Percentiles rank a stretch among this genome's conserved stretches.
Evolutionary conservation across 2,888 invertebrate genomes (phyloP).

Genomic region (Crocallis elinguaria): DNA sequence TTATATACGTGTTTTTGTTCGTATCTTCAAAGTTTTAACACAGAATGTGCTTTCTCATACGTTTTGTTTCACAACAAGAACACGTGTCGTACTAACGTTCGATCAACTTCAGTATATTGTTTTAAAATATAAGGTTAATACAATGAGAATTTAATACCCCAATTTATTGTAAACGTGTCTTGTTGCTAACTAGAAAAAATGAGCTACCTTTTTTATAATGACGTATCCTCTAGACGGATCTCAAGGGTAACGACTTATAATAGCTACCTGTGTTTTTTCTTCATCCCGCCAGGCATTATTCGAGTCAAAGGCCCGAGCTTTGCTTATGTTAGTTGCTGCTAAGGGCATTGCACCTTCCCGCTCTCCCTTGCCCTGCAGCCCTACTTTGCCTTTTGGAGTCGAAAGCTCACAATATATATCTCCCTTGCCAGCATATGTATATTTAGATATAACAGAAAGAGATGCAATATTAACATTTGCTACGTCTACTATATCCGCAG

Average conservation of each 20-base stretch:
- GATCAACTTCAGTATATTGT: constrained; percentile 2
- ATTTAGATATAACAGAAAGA: constrained; percentile 68
- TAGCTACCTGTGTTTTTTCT: constrained; percentile 81
- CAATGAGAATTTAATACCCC: neutral
- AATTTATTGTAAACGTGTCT: neutral
- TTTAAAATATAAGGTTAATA: constrained; percentile 11
- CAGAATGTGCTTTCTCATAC: constrained; percentile 27
- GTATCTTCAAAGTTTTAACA: constrained; percentile 21
- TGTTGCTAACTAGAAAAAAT: constrained; percentile 27
- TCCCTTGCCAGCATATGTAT: constrained; percentile 64
- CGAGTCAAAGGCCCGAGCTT: constrained; percentile 78
- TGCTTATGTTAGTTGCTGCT: constrained; percentile 70
- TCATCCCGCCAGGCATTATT: constrained; percentile 59
- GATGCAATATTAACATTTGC: constrained; percentile 69
- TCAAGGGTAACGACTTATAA: constrained; percentile 80
- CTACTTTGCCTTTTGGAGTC: constrained; percentile 75
- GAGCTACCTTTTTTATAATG: constrained; percentile 29
- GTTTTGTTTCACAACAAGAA: constrained; percentile 21
- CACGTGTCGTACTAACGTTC: constrained; percentile 31
- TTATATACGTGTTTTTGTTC: constrained; percentile 13
- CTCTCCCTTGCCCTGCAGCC: constrained; percentile 83
- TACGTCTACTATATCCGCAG: constrained; percentile 69
- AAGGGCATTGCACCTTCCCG: constrained; percentile 82
- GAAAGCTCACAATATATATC: constrained; percentile 64
- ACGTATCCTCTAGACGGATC: constrained; percentile 71